Evolutionary conservation across 1,140 invertebrate genomes (phyloP), one percentile per base, ranked within the genome.

Genomic region (Sinonovacula constricta): DNA sequence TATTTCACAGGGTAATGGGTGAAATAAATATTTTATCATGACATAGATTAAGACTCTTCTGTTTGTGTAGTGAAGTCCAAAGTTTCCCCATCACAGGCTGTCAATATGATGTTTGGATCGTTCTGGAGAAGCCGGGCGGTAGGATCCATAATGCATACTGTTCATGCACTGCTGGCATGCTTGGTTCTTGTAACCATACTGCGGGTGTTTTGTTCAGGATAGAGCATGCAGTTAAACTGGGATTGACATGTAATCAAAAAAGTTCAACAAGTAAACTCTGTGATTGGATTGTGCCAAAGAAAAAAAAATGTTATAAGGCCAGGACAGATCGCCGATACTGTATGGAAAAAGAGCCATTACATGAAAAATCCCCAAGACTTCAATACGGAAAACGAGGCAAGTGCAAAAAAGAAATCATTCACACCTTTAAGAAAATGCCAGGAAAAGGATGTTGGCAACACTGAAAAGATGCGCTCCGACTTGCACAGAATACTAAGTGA

Each of bases 141-240:
- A 26, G 51, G 22, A 31, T 65, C 15, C 15, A 39, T 15, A 31
- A 14, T 2, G 31, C 60, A 3, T 65, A 63, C 33, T 74, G 30
- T 49, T 39, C n/a, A 15, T 74, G 71, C 49, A 18, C 60, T 3
- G 34, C 71, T 45, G 57, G 57, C 26, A 67, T 63, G 34, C 28
- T 72, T 5, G 70, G 70, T 24, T 63, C 33, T 18, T 72, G 70
- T 36, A 72, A 70, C 28, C 67, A 70, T 28, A 57, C 56, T 56
- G 67, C 67, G 3, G 49, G 67, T 18, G 14, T 70, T 2, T 26
- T 70, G 2, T 70, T 70, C 14, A 34, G 67, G 5, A 45, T 70
- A 12, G 67, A 70, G 22, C 34, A 34, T 5, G 45, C 49, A 3
- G 67, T 70, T 3, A 57, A 5, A 24, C n/a, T 15, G 24, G 67